phyloP scores from a whole-genome alignment of 1,140 invertebrate genomes.

The Drosophila ananassae region DNA sequence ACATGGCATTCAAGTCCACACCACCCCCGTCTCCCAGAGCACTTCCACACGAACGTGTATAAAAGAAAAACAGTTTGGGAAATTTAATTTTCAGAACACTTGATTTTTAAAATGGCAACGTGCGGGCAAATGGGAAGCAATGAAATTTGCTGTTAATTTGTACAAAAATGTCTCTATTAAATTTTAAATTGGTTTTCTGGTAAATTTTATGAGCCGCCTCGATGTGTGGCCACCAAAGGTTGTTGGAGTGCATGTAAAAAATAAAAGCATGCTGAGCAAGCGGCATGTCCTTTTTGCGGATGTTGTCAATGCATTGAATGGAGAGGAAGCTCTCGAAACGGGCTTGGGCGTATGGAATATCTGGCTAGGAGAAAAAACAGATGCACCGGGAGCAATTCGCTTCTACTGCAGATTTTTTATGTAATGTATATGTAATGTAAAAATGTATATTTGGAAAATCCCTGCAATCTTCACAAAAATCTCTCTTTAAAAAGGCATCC shows the following conservation, averaged over 20 bases:
- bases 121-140: conserved; percentile 9
- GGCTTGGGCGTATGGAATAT: conserved; percentile 47
- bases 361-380: conserved; percentile 5
- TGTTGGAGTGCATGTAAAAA: conserved; percentile 30
- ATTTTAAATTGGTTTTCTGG: conserved; percentile 54
- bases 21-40: not conserved
- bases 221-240: conserved; percentile 22
- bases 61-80: conserved; percentile 59
- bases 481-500: not conserved
- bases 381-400: conserved; percentile 1
- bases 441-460: not conserved
- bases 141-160: conserved; percentile 68
- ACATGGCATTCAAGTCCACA: conserved; percentile 46
- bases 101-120: conserved; percentile 61
- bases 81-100: conserved; percentile 76
- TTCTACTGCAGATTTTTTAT: not conserved
- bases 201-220: conserved; percentile 65
- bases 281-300: conserved; percentile 49
- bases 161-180: conserved; percentile 74
- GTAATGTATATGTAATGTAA: no score
- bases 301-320: conserved; percentile 63
- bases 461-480: not conserved
- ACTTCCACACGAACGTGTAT: not conserved
- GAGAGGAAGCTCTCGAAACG: conserved; percentile 47
- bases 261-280: not conserved